A percentile compares a stretch with the other conserved stretches of the same genome.
phyloP scores from a whole-genome alignment of 92 coral and sea anemone genomes.

The Actinostola sp. region DNA sequence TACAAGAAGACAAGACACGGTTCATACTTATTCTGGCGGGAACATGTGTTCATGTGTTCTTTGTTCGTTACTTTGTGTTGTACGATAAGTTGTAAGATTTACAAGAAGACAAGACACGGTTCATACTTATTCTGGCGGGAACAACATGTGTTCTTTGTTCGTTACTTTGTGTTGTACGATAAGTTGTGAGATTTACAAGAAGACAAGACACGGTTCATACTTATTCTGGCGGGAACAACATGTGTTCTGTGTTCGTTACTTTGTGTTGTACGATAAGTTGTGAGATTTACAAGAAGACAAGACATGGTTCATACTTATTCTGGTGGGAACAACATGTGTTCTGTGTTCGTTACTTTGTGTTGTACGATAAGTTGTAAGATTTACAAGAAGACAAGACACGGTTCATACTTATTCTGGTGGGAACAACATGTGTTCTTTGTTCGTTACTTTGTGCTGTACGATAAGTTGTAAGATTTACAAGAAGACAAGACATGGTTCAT shows the following conservation, averaged over 20 bases:
- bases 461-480: too few relatives aligned
- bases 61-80: conserved; percentile 33
- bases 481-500: conserved; percentile 19
- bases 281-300: not conserved
- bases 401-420: conserved; percentile 71
- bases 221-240: conserved; percentile 60
- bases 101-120: not conserved
- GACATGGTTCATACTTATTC: conserved; percentile 58
- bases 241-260: conserved; percentile 48
- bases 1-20: not conserved
- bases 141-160: conserved; percentile 53
- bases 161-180: conserved; percentile 15
- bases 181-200: too few relatives aligned
- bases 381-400: not conserved
- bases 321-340: conserved; percentile 58
- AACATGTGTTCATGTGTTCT: conserved; percentile 49
- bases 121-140: conserved; percentile 73
- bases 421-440: conserved; percentile 46
- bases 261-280: conserved; percentile 12
- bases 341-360: conserved; percentile 36
- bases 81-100: too few relatives aligned
- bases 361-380: too few relatives aligned
- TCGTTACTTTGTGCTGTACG: conserved; percentile 31
- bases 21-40: conserved; percentile 74
- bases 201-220: conserved; percentile 41